phyloP scores from a whole-genome alignment of 2,797 vertebrate species.

The Lacerta agilis region DNA sequence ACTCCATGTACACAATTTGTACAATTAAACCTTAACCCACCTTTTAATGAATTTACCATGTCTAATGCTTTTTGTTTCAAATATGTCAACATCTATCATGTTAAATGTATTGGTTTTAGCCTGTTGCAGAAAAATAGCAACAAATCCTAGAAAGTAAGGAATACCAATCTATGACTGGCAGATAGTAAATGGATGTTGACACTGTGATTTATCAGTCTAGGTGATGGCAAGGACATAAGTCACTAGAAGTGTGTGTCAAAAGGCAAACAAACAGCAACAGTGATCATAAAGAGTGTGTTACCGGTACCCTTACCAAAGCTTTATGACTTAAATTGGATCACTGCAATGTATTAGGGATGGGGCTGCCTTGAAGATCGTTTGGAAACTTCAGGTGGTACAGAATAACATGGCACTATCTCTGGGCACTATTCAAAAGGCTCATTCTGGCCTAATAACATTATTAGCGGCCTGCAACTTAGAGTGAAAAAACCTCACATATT shows the following conservation, averaged over 20 bases:
- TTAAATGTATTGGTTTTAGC: constrained; percentile 22
- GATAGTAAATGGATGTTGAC: constrained; percentile 27
- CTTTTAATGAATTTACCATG: neutral
- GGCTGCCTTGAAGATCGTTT: neutral
- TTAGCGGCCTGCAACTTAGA: neutral
- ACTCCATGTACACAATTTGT: neutral
- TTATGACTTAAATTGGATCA: neutral
- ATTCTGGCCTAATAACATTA: neutral
- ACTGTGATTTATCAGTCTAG: constrained; percentile 24
- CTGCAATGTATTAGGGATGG: neutral
- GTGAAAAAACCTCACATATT: neutral
- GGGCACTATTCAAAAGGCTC: neutral
- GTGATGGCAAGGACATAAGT: constrained; percentile 26
- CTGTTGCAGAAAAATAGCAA: constrained; percentile 30
- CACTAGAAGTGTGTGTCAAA: constrained; percentile 20
- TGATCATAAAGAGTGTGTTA: neutral
- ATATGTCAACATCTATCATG: neutral
- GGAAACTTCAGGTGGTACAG: neutral
- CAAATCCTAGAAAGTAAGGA: constrained; percentile 11
- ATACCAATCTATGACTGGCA: constrained; percentile 17
- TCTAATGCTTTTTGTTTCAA: constrained; percentile 7
- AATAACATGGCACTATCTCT: neutral
- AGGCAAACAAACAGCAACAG: constrained; percentile 9
- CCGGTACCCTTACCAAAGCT: neutral
- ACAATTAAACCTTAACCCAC: neutral